Percentiles rank a stretch among this genome's conserved stretches.
Conservation (phyloP, 2,113 vertebrate genomes). For the Apus apus region DNA sequence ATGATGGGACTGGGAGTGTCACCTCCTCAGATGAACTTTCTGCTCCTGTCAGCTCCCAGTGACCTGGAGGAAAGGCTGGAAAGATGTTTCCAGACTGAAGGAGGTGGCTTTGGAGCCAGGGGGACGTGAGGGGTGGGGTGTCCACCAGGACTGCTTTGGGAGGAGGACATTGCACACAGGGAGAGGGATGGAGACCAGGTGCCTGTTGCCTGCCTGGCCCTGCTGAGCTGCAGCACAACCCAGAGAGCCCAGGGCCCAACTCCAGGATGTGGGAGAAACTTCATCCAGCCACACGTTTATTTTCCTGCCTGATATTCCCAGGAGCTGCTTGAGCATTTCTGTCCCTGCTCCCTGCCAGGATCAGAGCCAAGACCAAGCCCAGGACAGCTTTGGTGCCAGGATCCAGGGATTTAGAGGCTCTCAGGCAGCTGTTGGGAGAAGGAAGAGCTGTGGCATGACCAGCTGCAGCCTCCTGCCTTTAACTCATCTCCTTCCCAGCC, state of each 20-base stretch:
- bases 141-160: background rate
- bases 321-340: background rate
- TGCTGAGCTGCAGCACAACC: background rate
- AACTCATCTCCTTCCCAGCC: background rate
- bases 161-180: background rate
- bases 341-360: fast-evolving
- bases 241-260: background rate
- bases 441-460: background rate
- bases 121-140: fast-evolving
- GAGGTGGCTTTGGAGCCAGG: fast-evolving
- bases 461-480: background rate
- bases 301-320: background rate
- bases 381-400: background rate
- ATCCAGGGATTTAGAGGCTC: background rate
- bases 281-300: background rate
- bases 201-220: background rate
- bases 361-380: background rate
- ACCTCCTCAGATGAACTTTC: background rate
- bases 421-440: background rate
- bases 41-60: background rate
- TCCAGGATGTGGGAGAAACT: background rate
- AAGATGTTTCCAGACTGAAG: background rate
- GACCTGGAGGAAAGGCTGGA: background rate
- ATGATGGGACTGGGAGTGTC: background rate
- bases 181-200: background rate